Conservation (phyloP, 2,888 invertebrate species). For the Lycaena phlaeas region DNA sequence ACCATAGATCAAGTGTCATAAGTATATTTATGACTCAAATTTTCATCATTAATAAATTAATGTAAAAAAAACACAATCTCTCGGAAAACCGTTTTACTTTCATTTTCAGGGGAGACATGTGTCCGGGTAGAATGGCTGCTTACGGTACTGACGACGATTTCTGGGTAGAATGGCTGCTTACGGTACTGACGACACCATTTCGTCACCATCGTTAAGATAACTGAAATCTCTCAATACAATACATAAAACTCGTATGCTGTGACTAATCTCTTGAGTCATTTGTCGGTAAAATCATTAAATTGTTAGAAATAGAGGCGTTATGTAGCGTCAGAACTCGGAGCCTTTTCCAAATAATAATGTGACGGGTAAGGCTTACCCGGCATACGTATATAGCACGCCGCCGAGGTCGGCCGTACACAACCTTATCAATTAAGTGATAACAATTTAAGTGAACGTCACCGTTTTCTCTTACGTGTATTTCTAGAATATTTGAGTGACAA, state of each 20-base stretch:
- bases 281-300: neutral
- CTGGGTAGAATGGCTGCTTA: too few relatives aligned
- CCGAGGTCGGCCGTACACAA: constrained; percentile 33
- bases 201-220: neutral
- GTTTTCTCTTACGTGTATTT: too few relatives aligned
- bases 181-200: too few relatives aligned
- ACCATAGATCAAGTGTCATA: too few relatives aligned
- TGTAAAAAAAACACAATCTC: too few relatives aligned
- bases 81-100: too few relatives aligned
- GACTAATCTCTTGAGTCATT: constrained; percentile 1
- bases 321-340: constrained; percentile 17
- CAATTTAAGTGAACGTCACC: constrained; percentile 37
- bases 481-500: too few relatives aligned
- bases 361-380: constrained; percentile 26
- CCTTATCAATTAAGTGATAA: constrained; percentile 48
- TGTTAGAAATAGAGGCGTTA: constrained; percentile 1
- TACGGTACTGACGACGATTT: too few relatives aligned
- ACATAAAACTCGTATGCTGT: neutral
- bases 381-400: constrained; percentile 40
- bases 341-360: constrained; percentile 29
- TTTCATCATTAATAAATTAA: too few relatives aligned
- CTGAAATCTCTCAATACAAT: neutral
- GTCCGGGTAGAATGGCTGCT: too few relatives aligned
- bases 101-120: too few relatives aligned
- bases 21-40: too few relatives aligned